These are phyloP conservation scores for Tetragonula carbonaria DNA, from an alignment of 2,888 invertebrate genomes.

Conservation along the genomic window DNA sequence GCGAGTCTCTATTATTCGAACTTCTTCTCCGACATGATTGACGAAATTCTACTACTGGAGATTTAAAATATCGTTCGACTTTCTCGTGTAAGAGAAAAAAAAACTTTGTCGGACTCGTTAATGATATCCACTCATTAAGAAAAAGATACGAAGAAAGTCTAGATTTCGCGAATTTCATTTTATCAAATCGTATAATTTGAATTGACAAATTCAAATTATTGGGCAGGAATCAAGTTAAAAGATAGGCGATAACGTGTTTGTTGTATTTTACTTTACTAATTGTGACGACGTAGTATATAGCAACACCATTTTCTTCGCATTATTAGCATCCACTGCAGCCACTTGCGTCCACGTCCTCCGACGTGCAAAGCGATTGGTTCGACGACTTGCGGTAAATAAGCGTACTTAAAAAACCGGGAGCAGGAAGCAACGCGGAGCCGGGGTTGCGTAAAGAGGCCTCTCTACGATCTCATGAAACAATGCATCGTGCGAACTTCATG, in stretches of 20 bases:
- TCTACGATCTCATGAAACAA: slow-evolving; percentile 65
- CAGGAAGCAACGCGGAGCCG: slow-evolving; percentile 39
- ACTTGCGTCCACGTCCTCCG: slow-evolving; percentile 30
- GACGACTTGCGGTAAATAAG: slow-evolving; percentile 61
- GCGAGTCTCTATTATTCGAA: too few relatives aligned
- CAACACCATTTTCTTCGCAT: slow-evolving; percentile 13
- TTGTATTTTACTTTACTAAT: background rate
- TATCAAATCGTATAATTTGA: too few relatives aligned
- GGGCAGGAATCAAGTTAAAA: background rate
- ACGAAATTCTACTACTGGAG: too few relatives aligned
- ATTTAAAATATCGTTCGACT: background rate
- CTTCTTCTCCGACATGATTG: too few relatives aligned
- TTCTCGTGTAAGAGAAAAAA: background rate
- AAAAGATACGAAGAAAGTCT: background rate
- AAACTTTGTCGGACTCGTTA: background rate
- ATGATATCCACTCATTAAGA: too few relatives aligned
- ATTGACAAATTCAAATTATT: background rate
- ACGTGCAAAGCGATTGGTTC: slow-evolving; percentile 55
- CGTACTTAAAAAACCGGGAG: slow-evolving; percentile 54
- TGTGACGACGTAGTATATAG: background rate
- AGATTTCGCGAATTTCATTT: background rate
- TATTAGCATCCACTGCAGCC: slow-evolving; percentile 18
- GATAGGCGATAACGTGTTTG: background rate
- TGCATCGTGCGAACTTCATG: slow-evolving; percentile 47
- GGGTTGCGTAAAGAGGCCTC: slow-evolving; percentile 62